Evolutionary conservation across 2,113 vertebrate genomes (phyloP).

Genomic region (Poecilia latipinna): DNA sequence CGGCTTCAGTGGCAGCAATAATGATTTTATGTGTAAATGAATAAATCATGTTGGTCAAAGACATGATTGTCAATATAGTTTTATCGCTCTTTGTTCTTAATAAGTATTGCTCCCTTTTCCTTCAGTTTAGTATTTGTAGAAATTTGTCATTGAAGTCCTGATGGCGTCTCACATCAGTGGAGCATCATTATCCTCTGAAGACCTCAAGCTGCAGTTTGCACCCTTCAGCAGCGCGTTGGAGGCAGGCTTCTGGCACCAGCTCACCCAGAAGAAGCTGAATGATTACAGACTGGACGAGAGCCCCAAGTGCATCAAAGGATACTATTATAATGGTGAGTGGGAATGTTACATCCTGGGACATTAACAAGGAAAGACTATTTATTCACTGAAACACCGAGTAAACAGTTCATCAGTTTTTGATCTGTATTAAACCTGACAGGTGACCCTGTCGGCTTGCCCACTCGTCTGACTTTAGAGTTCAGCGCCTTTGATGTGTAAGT

Average conservation of each 20-base stretch:
- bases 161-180: constrained; percentile 77
- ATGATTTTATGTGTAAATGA: background rate
- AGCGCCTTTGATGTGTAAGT: constrained; percentile 98
- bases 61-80: background rate
- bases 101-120: background rate
- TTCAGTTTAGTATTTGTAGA: constrained; percentile 25
- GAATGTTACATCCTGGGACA: background rate
- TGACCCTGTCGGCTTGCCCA: constrained; percentile 90
- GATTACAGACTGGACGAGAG: constrained; percentile 93
- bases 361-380: constrained; percentile 2
- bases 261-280: constrained; percentile 95
- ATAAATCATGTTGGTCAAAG: background rate
- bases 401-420: background rate
- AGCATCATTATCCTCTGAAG: constrained; percentile 33
- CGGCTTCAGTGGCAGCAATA: background rate
- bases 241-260: constrained; percentile 96
- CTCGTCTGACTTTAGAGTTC: constrained; percentile 93
- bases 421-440: constrained; percentile 73
- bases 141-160: constrained; percentile 9
- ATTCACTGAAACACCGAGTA: background rate
- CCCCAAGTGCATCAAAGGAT: constrained; percentile 89
- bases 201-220: constrained; percentile 89
- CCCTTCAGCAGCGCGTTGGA: constrained; percentile 95
- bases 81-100: background rate
- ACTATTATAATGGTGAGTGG: constrained; percentile 93